Conservation (phyloP, 2,888 invertebrate genomes). For the Prionchulus punctatus region DNA sequence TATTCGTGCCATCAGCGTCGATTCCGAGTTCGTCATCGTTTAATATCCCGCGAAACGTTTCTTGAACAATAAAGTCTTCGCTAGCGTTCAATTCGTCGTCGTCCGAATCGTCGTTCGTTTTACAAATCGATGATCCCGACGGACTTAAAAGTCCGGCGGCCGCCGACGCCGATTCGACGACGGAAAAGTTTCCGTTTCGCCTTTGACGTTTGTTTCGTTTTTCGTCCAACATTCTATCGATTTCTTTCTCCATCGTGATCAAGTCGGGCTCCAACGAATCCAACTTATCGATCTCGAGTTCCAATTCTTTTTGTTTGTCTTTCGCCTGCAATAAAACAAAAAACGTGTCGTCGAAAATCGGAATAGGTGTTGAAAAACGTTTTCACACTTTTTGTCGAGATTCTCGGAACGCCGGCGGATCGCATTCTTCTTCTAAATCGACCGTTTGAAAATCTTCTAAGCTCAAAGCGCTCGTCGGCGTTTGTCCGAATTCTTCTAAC, state of each 20-base stretch:
- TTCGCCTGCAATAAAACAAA: neutral
- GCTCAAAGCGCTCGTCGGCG: conserved; percentile 81
- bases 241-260: conserved; percentile 50
- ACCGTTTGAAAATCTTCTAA: conserved; percentile 92
- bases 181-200: neutral
- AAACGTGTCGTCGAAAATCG: conserved; percentile 24
- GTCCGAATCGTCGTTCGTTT: neutral
- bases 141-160: too few relatives aligned
- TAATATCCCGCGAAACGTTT: too few relatives aligned
- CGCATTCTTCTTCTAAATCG: conserved; percentile 85
- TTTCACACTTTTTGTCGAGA: conserved; percentile 6
- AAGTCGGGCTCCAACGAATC: conserved; percentile 50
- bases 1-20: too few relatives aligned
- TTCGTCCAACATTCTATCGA: conserved; percentile 59
- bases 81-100: neutral
- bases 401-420: conserved; percentile 73
- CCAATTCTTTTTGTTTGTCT: conserved; percentile 3
- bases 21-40: too few relatives aligned
- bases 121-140: neutral
- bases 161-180: too few relatives aligned
- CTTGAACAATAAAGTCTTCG: too few relatives aligned
- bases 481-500: conserved; percentile 83
- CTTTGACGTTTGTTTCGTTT: neutral
- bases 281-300: conserved; percentile 28
- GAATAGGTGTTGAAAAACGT: neutral